phyloP scores from a whole-genome alignment of 2,888 invertebrate species.

The Dasypolia templi region DNA sequence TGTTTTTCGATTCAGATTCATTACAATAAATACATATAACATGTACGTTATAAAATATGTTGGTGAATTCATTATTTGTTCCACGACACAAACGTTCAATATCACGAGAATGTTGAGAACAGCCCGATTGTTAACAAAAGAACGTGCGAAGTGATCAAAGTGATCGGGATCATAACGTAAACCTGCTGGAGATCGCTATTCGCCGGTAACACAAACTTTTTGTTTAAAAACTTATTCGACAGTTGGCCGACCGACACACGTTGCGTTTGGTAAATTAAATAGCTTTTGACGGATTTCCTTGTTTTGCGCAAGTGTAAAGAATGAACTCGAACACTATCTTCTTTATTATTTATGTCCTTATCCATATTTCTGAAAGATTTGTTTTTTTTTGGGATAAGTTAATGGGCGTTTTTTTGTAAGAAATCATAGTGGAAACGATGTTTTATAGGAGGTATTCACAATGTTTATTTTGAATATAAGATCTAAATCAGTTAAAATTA shows the following conservation, averaged over 20 bases:
- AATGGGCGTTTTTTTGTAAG: background rate
- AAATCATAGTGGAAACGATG: background rate
- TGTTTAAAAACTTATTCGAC: constrained; percentile 63
- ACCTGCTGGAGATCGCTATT: constrained; percentile 45
- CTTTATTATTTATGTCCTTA: no score
- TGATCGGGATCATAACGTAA: constrained; percentile 53
- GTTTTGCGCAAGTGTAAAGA: constrained; percentile 13
- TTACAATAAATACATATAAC: constrained; percentile 10
- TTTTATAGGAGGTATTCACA: background rate
- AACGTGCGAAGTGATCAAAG: constrained; percentile 67
- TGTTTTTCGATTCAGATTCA: background rate
- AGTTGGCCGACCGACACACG: constrained; percentile 54
- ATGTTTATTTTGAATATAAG: background rate
- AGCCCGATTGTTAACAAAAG: constrained; percentile 57
- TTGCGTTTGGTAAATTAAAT: constrained; percentile 48
- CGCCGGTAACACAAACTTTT: constrained; percentile 53
- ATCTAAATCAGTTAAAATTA: background rate
- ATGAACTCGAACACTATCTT: background rate
- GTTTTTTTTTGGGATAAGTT: background rate
- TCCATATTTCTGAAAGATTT: background rate
- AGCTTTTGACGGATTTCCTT: constrained; percentile 43
- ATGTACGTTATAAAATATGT: background rate
- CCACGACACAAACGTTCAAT: constrained; percentile 48
- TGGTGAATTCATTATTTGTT: constrained; percentile 30
- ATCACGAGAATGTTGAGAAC: constrained; percentile 46